phyloP scores from a whole-genome alignment of 2,113 vertebrate species.

The Nesogale talazaci region DNA sequence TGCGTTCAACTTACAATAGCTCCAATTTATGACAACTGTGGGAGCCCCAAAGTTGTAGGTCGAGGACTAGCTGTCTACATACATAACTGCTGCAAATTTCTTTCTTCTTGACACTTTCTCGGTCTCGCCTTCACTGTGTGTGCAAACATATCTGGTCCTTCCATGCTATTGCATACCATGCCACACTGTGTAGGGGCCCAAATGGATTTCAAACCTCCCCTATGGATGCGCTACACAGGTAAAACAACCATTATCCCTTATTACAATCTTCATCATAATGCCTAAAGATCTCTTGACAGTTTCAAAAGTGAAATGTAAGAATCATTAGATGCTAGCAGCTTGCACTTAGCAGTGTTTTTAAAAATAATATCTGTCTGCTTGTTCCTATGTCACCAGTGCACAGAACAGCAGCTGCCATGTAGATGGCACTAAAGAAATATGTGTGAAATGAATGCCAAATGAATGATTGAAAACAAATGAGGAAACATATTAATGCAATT shows the following conservation, averaged over 20 bases:
- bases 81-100: neutral
- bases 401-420: constrained; percentile 62
- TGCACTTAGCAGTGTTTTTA: constrained; percentile 68
- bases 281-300: constrained; percentile 54
- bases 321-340: constrained; percentile 54
- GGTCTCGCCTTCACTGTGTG: neutral
- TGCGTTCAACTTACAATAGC: neutral
- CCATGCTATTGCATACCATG: neutral
- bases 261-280: constrained; percentile 8
- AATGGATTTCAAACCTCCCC: neutral
- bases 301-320: constrained; percentile 55
- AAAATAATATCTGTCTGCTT: constrained; percentile 65
- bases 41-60: neutral
- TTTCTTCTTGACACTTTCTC: neutral
- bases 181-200: neutral
- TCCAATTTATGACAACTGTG: neutral
- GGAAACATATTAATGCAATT: constrained; percentile 63
- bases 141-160: neutral
- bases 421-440: constrained; percentile 67
- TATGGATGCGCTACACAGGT: neutral
- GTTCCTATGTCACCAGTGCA: constrained; percentile 61
- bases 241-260: neutral
- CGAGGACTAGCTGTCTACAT: neutral
- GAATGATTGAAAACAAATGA: constrained; percentile 67
- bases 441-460: constrained; percentile 74